phyloP scores from a whole-genome alignment of 1,140 invertebrate genomes.

The Branchinecta lynchi region DNA sequence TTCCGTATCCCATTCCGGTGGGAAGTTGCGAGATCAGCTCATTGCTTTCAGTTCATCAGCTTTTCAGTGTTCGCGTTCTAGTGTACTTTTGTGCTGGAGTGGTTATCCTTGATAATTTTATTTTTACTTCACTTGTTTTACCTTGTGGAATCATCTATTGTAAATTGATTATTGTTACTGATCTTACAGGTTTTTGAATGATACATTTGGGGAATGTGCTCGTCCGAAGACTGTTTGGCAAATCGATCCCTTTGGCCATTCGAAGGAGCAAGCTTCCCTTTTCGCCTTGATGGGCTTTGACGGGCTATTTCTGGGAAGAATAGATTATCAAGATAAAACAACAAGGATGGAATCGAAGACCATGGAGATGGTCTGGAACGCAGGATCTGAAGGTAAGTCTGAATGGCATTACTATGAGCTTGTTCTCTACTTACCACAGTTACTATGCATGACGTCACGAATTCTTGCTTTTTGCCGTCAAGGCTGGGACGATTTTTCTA shows the following conservation, averaged over 20 bases:
- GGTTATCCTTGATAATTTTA: not conserved
- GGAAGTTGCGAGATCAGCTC: too few relatives aligned
- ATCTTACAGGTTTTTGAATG: slow-evolving; percentile 32
- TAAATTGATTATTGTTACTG: not conserved
- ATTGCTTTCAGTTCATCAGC: too few relatives aligned
- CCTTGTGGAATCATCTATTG: not conserved
- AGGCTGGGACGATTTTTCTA: too few relatives aligned
- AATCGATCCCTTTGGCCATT: slow-evolving; percentile 50
- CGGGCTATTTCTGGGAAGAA: slow-evolving; percentile 41
- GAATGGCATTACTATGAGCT: not conserved
- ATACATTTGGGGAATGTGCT: slow-evolving; percentile 43
- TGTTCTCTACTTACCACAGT: too few relatives aligned
- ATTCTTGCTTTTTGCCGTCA: too few relatives aligned
- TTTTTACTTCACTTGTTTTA: not conserved
- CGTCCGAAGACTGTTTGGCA: slow-evolving; percentile 43
- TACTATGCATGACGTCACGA: too few relatives aligned
- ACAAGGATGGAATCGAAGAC: slow-evolving; percentile 32
- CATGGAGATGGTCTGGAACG: slow-evolving; percentile 44
- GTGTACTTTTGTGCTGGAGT: too few relatives aligned
- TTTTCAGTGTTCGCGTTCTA: too few relatives aligned
- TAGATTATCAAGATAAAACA: slow-evolving; percentile 42
- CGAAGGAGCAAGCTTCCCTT: slow-evolving; percentile 41
- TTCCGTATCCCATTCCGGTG: too few relatives aligned
- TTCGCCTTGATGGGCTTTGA: slow-evolving; percentile 42
- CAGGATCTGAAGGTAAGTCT: slow-evolving; percentile 16